Conservation (phyloP, 2,888 invertebrate genomes). For the Morpho helenor region DNA sequence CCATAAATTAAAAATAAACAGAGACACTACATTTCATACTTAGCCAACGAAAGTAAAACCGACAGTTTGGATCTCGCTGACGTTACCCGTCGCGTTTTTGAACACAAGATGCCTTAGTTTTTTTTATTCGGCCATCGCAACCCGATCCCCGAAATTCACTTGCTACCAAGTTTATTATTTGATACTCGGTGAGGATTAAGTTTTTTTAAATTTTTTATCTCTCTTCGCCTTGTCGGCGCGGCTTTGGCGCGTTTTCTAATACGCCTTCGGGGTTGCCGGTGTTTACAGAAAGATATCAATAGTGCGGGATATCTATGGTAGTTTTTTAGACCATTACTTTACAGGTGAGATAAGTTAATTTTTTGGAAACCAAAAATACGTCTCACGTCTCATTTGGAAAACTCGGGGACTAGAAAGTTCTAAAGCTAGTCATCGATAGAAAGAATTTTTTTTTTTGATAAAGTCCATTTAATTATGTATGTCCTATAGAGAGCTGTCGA, state of each 20-base stretch:
- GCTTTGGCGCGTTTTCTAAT: constrained; percentile 63
- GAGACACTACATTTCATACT: constrained; percentile 1
- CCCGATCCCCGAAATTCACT: constrained; percentile 76
- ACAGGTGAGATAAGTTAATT: too few species aligned
- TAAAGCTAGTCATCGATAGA: background rate
- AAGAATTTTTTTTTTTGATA: background rate
- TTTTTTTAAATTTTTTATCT: constrained; percentile 39
- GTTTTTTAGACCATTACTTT: background rate
- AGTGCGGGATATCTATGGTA: constrained; percentile 3
- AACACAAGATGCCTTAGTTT: constrained; percentile 51
- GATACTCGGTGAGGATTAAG: constrained; percentile 70
- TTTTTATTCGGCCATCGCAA: constrained; percentile 50
- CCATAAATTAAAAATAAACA: too few species aligned
- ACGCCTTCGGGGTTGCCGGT: constrained; percentile 55
- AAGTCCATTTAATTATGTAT: too few species aligned
- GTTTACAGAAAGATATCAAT: constrained; percentile 29
- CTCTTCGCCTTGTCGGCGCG: constrained; percentile 57
- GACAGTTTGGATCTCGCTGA: constrained; percentile 46
- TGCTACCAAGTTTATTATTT: constrained; percentile 79
- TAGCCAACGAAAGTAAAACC: constrained; percentile 51
- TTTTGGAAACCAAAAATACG: too few species aligned
- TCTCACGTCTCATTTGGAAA: too few species aligned
- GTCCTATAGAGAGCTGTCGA: too few species aligned
- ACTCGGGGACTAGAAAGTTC: too few species aligned
- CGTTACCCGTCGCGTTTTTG: constrained; percentile 67